phyloP scores from a whole-genome alignment of 2,797 vertebrate species.

The Nannoperca australis region DNA sequence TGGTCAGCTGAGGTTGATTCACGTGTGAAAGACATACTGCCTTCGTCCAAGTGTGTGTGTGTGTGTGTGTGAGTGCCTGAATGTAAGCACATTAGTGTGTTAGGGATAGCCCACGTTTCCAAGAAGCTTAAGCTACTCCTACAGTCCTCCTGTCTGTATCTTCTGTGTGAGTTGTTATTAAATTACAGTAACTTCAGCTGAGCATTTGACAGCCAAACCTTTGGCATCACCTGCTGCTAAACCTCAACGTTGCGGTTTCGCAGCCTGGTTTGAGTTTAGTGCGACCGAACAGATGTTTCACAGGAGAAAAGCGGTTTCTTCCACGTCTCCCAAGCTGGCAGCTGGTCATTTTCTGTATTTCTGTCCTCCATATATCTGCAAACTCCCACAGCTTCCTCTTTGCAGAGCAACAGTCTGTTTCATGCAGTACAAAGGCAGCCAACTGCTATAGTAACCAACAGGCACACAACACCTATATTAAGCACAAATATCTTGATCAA shows the following conservation, averaged over 20 bases:
- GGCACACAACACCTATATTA: neutral
- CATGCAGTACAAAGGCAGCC: neutral
- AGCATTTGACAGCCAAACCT: neutral
- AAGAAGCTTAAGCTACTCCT: constrained; percentile 14
- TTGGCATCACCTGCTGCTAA: constrained; percentile 50
- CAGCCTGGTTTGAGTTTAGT: constrained; percentile 7
- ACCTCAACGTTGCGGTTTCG: constrained; percentile 7
- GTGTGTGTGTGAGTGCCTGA: neutral
- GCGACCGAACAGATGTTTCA: constrained; percentile 18
- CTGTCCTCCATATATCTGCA: neutral
- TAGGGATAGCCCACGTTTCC: constrained; percentile 27
- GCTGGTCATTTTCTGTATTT: neutral
- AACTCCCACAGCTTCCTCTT: constrained; percentile 35
- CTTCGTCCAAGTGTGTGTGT: constrained; percentile 4
- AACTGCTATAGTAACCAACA: neutral
- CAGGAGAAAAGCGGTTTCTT: constrained; percentile 4
- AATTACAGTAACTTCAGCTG: constrained; percentile 28
- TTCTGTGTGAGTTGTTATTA: constrained; percentile 11
- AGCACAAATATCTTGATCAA: neutral
- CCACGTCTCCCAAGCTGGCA: neutral
- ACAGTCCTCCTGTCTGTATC: neutral
- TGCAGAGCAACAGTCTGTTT: constrained; percentile 4
- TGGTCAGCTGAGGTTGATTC: constrained; percentile 35
- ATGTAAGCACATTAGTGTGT: constrained; percentile 14
- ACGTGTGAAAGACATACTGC: constrained; percentile 35